Base-by-base conservation (phyloP, 2,888 invertebrate genomes). In the Notocelia uddmanniana region DNA sequence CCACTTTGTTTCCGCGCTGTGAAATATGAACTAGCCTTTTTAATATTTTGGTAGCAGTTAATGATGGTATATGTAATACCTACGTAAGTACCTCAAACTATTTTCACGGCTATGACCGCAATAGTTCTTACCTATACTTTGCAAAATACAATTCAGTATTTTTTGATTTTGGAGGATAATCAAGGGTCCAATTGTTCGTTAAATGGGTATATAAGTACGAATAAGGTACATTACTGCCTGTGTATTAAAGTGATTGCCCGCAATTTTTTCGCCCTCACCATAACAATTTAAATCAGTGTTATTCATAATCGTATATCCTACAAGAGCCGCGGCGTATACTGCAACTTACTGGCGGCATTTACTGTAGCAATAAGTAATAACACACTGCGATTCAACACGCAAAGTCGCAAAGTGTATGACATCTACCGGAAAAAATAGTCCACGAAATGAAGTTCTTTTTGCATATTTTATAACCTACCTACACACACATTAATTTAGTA, bases 271-370 rank as follows among this genome's bases (percentile, higher is more conserved):
- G 5, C 59, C 74, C 74, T 78, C 78, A 75, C 72, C 74, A 78
- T 80, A 81, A 81, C 80, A 79, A 83, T 82, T 83, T 80, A 76
- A 77, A 77, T 78, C 80, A 77, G 79, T 80, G 81, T 80, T 80
- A 77, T 77, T 77, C 80, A 77, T 34, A 34, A 9, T 34, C 10
- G 34, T 80, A 80, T 79, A 77, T 81, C 75, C 76, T 74, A 76
- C 78, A 81, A 77, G 78, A 76, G 74, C 73, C 75, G 71, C 63
- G 66, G 60, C 64, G n/a, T n/a, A n/a, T n/a, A n/a, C n/a, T n/a
- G n/a, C n/a, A n/a, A n/a, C n/a, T n/a, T n/a, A 74, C 73, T 72
- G 67, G 68, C n/a, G 68, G 66, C 58, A 73, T 78, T 74, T 76
- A 15, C 21, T 19, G 18, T 54, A 52, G 21, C 23, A 58, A 18